phyloP scores from a whole-genome alignment of 2,797 vertebrate species.

The Clangula hyemalis region DNA sequence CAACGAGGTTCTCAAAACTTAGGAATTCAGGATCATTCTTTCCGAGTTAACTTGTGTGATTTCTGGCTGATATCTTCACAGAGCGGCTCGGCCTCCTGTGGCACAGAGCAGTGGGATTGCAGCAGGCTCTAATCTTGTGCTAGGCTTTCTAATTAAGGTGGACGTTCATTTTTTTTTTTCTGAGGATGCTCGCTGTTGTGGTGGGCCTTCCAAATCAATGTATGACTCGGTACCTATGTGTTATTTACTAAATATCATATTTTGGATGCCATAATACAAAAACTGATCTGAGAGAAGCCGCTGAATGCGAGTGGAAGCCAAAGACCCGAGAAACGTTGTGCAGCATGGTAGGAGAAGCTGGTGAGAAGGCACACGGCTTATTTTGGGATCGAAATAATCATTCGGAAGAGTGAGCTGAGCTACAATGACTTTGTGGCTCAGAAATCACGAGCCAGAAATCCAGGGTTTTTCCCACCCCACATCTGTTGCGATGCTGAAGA shows the following conservation, averaged over 20 bases:
- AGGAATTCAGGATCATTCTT: not conserved
- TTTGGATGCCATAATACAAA: accelerated
- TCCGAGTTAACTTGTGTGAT: not conserved
- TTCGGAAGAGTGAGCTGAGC: not conserved
- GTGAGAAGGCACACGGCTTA: accelerated
- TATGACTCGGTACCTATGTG: accelerated
- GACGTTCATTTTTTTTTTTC: not conserved
- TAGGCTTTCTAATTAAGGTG: not conserved
- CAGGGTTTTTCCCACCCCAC: not conserved
- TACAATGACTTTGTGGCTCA: not conserved
- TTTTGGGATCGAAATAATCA: not conserved
- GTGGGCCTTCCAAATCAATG: accelerated
- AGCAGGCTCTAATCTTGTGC: accelerated
- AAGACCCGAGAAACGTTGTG: accelerated
- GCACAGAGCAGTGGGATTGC: accelerated
- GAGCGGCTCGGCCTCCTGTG: not conserved
- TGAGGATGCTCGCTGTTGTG: not conserved
- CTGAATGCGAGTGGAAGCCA: accelerated
- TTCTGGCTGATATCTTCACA: not conserved
- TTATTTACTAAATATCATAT: accelerated
- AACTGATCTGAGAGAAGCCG: not conserved
- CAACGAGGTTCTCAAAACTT: not conserved
- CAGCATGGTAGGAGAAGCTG: accelerated
- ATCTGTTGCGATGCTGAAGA: not conserved
- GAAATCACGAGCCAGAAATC: not conserved